Evolutionary conservation across 1,140 invertebrate species (phyloP).

Genomic region (Brachionus koreanus): DNA sequence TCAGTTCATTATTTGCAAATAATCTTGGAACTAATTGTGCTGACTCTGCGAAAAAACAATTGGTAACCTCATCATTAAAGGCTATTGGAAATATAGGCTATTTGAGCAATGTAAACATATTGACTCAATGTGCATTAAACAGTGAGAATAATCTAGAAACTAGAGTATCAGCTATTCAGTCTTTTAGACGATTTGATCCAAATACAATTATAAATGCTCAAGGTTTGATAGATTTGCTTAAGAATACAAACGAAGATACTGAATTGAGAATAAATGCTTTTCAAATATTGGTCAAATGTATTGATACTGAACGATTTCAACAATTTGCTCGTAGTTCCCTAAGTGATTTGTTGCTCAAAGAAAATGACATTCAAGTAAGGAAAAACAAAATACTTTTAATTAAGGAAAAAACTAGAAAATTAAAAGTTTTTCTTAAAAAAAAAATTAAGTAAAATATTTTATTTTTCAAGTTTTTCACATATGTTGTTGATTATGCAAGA

Average conservation of each 20-base stretch:
- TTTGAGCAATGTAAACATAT: neutral
- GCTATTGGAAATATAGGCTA: slow-evolving; percentile 39
- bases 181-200: slow-evolving; percentile 16
- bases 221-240: slow-evolving; percentile 13
- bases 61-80: slow-evolving; percentile 18
- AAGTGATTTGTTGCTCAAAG: neutral
- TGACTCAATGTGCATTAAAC: slow-evolving; percentile 21
- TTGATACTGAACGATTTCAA: slow-evolving; percentile 30
- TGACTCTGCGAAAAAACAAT: neutral
- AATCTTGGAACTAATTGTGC: slow-evolving; percentile 24
- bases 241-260: slow-evolving; percentile 27
- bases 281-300: slow-evolving; percentile 8
- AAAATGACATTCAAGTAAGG: slow-evolving; percentile 27
- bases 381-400: neutral
- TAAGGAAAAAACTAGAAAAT: neutral
- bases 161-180: slow-evolving; percentile 22
- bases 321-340: neutral
- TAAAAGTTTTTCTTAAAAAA: neutral
- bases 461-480: neutral
- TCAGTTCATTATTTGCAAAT: neutral
- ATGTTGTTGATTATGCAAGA: slow-evolving; percentile 35
- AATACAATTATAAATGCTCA: slow-evolving; percentile 1
- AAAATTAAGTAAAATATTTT: neutral
- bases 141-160: neutral
- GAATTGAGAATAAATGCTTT: slow-evolving; percentile 44